Conservation (phyloP, 1,140 invertebrate genomes). For the Gyrodactylus bullatarudis region DNA sequence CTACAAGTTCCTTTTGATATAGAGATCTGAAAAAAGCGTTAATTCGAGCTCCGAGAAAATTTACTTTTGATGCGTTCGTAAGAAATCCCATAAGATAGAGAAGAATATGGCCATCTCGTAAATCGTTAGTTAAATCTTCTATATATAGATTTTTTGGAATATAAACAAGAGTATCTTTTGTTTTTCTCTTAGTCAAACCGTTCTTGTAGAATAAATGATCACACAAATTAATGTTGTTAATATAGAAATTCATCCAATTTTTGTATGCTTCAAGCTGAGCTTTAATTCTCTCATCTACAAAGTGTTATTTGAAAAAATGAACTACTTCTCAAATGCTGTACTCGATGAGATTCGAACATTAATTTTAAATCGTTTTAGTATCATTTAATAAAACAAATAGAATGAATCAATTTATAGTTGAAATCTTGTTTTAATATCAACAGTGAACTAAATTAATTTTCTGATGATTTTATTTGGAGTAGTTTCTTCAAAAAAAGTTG, state of each 20-base stretch:
- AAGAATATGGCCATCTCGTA: background rate
- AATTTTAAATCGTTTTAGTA: too few species aligned
- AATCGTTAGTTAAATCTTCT: background rate
- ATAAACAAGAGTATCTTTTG: background rate
- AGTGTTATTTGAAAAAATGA: too few species aligned
- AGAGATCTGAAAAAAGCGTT: too few species aligned
- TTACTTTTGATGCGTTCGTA: background rate
- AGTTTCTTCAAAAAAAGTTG: too few species aligned
- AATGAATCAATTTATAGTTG: too few species aligned
- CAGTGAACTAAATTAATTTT: too few species aligned
- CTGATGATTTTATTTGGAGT: too few species aligned
- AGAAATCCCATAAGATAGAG: background rate
- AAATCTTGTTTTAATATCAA: too few species aligned
- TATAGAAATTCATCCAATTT: background rate
- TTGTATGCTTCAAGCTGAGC: background rate
- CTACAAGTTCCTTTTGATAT: background rate
- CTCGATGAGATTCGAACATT: too few species aligned
- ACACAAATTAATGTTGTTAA: background rate
- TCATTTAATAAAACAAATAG: too few species aligned
- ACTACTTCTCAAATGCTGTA: too few species aligned
- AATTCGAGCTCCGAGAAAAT: too few species aligned
- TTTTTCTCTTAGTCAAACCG: background rate
- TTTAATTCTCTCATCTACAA: background rate
- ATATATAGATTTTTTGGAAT: background rate
- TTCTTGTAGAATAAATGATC: background rate